Evolutionary conservation across 2,113 vertebrate genomes (phyloP).

Genomic region (Ornithorhynchus anatinus): DNA sequence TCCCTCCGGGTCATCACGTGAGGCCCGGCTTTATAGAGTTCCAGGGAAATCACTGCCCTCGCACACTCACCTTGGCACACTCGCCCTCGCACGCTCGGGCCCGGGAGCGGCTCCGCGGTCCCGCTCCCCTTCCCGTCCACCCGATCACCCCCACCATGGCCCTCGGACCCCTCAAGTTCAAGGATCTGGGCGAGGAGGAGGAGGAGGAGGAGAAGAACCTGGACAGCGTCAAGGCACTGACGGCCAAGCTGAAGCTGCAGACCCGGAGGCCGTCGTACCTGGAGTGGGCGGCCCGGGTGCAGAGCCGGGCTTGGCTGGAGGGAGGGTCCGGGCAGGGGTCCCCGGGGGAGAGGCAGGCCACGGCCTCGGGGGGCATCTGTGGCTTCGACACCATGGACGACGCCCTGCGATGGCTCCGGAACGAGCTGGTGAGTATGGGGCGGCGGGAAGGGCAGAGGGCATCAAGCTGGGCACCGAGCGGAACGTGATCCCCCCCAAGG

Average conservation of each 20-base stretch:
- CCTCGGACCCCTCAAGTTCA: constrained; percentile 71
- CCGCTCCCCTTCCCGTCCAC: neutral
- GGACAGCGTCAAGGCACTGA: constrained; percentile 85
- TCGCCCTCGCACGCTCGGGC: no score
- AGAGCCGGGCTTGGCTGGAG: constrained; percentile 76
- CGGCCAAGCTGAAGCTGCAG: constrained; percentile 89
- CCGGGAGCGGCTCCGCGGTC: no score
- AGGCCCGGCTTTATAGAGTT: neutral
- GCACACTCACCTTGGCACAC: neutral
- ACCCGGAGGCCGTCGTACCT: constrained; percentile 89
- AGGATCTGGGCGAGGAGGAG: constrained; percentile 76
- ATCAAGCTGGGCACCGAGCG: no score
- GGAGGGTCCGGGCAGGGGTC: neutral
- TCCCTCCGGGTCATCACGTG: constrained; percentile 31
- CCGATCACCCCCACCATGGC: constrained; percentile 43
- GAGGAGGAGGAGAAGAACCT: constrained; percentile 76
- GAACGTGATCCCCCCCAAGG: no score
- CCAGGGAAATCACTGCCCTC: constrained; percentile 44
- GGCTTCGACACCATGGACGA: constrained; percentile 84
- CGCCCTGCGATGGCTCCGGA: constrained; percentile 87
- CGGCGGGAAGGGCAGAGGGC: no score
- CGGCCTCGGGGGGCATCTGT: constrained; percentile 66
- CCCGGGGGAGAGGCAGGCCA: neutral
- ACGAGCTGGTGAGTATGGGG: constrained; percentile 84
- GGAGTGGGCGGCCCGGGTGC: constrained; percentile 87